phyloP scores from a whole-genome alignment of 2,797 vertebrate genomes.

The Alca torda region DNA sequence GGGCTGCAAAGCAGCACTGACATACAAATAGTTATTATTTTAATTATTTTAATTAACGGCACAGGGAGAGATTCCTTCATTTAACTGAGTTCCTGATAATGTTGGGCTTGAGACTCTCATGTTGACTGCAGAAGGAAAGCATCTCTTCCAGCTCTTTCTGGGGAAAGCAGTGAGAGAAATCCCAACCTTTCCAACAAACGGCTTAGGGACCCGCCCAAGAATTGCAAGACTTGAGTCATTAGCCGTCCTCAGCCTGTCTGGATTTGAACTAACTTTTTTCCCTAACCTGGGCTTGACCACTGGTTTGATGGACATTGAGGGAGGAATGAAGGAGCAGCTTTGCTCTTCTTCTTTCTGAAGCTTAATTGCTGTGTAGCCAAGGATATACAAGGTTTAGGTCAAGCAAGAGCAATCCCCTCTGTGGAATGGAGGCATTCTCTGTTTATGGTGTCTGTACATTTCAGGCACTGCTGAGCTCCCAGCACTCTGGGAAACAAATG shows the following conservation, averaged over 20 bases:
- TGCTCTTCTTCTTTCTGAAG: not conserved
- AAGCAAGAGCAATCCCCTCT: not conserved
- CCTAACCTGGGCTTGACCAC: not conserved
- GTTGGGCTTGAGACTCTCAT: not conserved
- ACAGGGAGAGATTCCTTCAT: not conserved
- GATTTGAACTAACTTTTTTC: not conserved
- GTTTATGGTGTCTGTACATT: not conserved
- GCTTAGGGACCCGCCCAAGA: not conserved
- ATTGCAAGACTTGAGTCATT: not conserved
- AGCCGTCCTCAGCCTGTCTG: not conserved
- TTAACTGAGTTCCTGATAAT: not conserved
- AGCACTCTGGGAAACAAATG: not conserved
- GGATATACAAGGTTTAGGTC: not conserved
- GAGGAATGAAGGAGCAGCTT: not conserved
- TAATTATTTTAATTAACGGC: not conserved
- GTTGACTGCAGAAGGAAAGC: not conserved
- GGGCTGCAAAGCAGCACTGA: not conserved
- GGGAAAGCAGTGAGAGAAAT: not conserved
- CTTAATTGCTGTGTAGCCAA: not conserved
- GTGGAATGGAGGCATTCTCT: not conserved
- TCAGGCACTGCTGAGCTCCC: not conserved
- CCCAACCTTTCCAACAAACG: not conserved
- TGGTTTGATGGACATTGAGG: not conserved
- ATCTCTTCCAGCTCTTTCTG: not conserved
- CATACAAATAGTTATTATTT: not conserved